Base-by-base conservation (phyloP, 2,888 invertebrate species). In the Cabera pusaria region DNA sequence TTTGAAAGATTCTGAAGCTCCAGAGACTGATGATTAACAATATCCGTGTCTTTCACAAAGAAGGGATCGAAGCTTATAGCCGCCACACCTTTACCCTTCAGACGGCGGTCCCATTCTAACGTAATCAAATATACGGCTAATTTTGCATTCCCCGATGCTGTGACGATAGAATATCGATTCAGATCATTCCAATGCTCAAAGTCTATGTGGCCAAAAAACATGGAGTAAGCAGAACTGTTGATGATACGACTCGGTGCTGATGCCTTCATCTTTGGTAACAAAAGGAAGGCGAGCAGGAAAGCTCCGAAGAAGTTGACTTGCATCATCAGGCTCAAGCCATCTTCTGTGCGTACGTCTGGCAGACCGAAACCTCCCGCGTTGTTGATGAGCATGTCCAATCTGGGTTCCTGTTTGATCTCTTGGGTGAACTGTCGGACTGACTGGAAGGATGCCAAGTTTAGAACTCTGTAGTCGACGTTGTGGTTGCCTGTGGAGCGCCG, bases 281-380 rank as follows among this genome's bases (percentile, higher is more conserved):
- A 78, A 35, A 95, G 81, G 68, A 92, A 93, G 0, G 94, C 94
- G 11, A 95, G 83, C 20, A 95, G 77, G 64, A 95, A 95, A 0
- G 92, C 90, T 6, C 93, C 94, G 57, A 94, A 92, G 64, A 93
- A 92, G 65, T 95, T 95, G 23, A 92, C 90, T 62, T 93, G 93
- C 90, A 93, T 92, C 5, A 90, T 91, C 1, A 86, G 65, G 48
- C 93, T 92, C 12, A 94, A 72, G 0, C 93, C 93, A 52, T 94
- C 93, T 55, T 90, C 88, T 0, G 93, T 92, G 11, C 85, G 64
- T 24, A 64, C 75, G 39, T 85, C 81, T 0, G 81, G 75, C 0
- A 82, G 39, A 0, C 74, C 79, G 0, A 56, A 78, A 5, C 83
- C 73, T 0, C 92, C 93, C 0, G 93, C 92, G 59, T 93, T 93